Evolutionary conservation across 2,113 vertebrate genomes (phyloP).

Genomic region (Hemicordylus capensis): DNA sequence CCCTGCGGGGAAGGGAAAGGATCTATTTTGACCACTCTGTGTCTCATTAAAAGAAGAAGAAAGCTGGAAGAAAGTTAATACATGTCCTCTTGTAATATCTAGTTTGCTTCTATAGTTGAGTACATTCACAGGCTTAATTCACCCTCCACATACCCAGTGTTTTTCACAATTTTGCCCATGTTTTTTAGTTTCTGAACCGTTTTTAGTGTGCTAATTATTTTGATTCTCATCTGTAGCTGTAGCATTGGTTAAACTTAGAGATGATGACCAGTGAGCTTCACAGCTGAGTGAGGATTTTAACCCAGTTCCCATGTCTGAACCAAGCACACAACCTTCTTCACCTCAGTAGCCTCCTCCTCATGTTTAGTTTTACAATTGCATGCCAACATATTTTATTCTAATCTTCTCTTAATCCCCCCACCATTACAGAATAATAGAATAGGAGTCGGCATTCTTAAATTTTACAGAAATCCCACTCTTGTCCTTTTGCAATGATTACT

Average conservation of each 20-base stretch:
- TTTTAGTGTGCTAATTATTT: background rate
- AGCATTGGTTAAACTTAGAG: background rate
- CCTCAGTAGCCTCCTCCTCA: background rate
- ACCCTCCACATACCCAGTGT: too few relatives aligned
- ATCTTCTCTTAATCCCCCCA: slow-evolving; percentile 6
- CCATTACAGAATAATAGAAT: slow-evolving; percentile 32
- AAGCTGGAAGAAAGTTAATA: too few relatives aligned
- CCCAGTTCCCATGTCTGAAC: background rate
- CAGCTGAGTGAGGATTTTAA: background rate
- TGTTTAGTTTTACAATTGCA: background rate
- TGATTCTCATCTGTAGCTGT: background rate
- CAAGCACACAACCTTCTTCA: background rate
- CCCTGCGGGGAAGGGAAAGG: too few relatives aligned
- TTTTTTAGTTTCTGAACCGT: background rate
- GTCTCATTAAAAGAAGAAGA: too few relatives aligned
- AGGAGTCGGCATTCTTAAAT: background rate
- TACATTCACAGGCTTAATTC: too few relatives aligned
- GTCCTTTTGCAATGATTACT: slow-evolving; percentile 41
- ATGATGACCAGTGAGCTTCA: background rate
- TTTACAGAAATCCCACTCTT: slow-evolving; percentile 31
- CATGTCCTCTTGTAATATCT: too few relatives aligned
- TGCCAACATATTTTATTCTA: background rate
- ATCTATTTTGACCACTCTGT: too few relatives aligned
- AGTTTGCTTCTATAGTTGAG: too few relatives aligned
- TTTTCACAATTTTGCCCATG: background rate